Evolutionary conservation across 2,797 vertebrate species (phyloP).

Genomic region (Pempheris klunzingeri): DNA sequence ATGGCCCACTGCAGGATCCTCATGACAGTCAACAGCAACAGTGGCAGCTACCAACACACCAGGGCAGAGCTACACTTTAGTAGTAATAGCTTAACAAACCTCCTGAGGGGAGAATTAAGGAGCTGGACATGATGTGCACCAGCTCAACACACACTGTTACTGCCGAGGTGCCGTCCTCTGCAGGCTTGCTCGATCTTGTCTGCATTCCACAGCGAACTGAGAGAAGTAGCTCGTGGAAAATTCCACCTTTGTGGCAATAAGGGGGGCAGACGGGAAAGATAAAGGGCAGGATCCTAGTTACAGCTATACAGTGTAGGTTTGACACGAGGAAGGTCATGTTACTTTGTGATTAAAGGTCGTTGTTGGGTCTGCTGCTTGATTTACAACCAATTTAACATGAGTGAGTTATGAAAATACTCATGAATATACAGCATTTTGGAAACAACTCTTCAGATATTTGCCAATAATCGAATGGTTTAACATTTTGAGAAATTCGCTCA

Average conservation of each 20-base stretch:
- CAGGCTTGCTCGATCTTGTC: constrained; percentile 81
- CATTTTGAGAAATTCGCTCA: background rate
- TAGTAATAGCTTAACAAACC: constrained; percentile 54
- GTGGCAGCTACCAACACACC: constrained; percentile 22
- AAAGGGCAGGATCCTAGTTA: constrained; percentile 53
- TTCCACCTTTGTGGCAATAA: constrained; percentile 78
- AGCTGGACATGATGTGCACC: constrained; percentile 57
- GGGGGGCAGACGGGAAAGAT: constrained; percentile 53
- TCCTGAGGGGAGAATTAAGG: constrained; percentile 55
- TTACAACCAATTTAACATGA: constrained; percentile 1
- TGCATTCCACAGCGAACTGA: constrained; percentile 76
- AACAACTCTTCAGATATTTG: background rate
- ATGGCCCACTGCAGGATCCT: constrained; percentile 9
- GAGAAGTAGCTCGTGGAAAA: constrained; percentile 80
- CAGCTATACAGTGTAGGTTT: constrained; percentile 29
- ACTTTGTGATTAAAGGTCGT: constrained; percentile 31
- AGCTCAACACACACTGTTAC: constrained; percentile 54
- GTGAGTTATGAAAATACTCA: background rate
- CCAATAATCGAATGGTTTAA: background rate
- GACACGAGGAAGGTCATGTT: constrained; percentile 23
- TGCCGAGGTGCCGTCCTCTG: constrained; percentile 50
- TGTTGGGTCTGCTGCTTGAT: constrained; percentile 11
- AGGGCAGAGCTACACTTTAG: constrained; percentile 36
- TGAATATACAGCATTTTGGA: background rate
- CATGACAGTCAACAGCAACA: constrained; percentile 26